Percentiles rank a stretch among this genome's conserved stretches.
phyloP scores from a whole-genome alignment of 2,797 vertebrate species.

The Mormyrops attenuatus region DNA sequence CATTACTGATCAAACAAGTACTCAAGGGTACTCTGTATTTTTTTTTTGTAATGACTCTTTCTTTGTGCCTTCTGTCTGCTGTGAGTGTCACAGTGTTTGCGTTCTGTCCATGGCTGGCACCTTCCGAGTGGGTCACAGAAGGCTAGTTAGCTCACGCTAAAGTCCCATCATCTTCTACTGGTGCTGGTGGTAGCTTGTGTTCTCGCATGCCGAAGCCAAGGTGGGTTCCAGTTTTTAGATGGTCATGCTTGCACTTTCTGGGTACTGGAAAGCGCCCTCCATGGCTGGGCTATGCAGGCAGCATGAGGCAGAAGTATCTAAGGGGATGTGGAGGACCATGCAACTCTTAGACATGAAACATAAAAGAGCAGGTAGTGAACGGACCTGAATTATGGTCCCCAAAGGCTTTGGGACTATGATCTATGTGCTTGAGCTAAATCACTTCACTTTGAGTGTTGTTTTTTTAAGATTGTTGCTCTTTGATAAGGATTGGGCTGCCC shows the following conservation, averaged over 20 bases:
- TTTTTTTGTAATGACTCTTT: neutral
- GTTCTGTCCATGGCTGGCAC: neutral
- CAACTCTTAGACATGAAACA: neutral
- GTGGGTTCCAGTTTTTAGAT: neutral
- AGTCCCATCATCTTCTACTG: constrained; percentile 2
- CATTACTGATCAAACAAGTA: constrained; percentile 24
- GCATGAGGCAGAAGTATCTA: neutral
- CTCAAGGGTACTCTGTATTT: neutral
- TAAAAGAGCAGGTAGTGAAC: neutral
- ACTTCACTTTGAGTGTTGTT: neutral
- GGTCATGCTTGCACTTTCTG: neutral
- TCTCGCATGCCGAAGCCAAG: neutral
- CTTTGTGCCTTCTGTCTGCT: neutral
- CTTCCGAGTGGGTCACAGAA: neutral
- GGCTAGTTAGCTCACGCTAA: neutral
- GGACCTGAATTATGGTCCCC: neutral
- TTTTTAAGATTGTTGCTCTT: neutral
- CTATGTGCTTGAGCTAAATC: neutral
- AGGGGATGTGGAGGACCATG: neutral
- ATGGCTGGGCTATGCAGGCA: neutral
- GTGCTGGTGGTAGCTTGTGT: neutral
- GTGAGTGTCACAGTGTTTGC: neutral
- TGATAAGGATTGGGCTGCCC: neutral
- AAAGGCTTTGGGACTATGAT: neutral
- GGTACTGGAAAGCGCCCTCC: neutral